phyloP scores from a whole-genome alignment of 2,888 invertebrate species.

The Dynastes grantii region DNA sequence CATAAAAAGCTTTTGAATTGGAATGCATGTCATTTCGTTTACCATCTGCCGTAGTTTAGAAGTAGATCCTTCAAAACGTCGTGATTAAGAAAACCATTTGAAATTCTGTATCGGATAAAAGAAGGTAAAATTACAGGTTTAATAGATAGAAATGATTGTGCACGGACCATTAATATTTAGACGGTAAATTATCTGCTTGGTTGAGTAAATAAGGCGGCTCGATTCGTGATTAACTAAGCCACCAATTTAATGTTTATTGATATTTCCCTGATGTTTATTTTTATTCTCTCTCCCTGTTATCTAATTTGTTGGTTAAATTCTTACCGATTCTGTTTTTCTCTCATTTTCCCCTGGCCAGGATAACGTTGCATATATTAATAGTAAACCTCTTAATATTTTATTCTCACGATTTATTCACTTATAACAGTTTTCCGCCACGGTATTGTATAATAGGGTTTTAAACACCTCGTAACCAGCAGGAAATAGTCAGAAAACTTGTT shows the following conservation, averaged over 20 bases:
- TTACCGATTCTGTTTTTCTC: conserved; percentile 6
- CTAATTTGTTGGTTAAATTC: neutral
- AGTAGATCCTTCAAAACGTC: too few species aligned
- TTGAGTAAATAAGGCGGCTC: conserved; percentile 30
- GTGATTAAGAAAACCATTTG: too few species aligned
- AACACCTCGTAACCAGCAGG: neutral
- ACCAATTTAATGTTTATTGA: conserved; percentile 15
- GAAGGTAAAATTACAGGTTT: neutral
- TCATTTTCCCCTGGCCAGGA: neutral
- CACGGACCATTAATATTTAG: conserved; percentile 19
- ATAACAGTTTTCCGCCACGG: neutral
- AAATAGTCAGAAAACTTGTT: conserved; percentile 19
- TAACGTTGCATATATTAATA: neutral
- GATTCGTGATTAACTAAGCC: conserved; percentile 8
- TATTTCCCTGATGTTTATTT: neutral
- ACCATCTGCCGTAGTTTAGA: too few species aligned
- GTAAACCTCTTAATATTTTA: neutral
- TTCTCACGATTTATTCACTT: conserved; percentile 17
- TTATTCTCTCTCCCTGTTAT: conserved; percentile 1
- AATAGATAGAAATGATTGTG: neutral
- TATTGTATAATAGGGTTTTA: conserved; percentile 25
- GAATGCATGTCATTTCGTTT: too few species aligned
- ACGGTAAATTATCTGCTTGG: conserved; percentile 28
- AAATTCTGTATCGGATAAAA: too few species aligned
- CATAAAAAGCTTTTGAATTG: too few species aligned